Conservation (phyloP, 2,113 vertebrate genomes). For the Penelope pileata region DNA sequence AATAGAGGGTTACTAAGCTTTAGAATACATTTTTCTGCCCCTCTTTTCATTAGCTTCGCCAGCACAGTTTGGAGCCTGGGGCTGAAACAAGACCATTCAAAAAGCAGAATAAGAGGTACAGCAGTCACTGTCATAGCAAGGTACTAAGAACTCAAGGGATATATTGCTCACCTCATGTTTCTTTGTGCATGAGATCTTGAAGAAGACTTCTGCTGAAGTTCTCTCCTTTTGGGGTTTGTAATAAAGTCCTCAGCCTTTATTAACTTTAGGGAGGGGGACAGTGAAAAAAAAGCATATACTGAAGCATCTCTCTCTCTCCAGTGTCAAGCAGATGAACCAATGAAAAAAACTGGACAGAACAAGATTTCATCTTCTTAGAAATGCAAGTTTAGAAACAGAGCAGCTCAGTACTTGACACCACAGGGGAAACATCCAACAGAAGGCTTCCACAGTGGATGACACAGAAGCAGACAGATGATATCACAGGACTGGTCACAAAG, state of each 20-base stretch:
- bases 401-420: neutral
- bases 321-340: neutral
- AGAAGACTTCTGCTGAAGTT: neutral
- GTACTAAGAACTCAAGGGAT: neutral
- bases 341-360: neutral
- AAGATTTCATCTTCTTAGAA: neutral
- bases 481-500: neutral
- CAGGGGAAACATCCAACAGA: neutral
- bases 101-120: neutral
- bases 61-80: neutral
- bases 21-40: neutral
- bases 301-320: neutral
- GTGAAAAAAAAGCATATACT: neutral
- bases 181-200: neutral
- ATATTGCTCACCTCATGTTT: neutral
- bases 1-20: neutral
- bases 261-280: neutral
- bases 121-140: neutral
- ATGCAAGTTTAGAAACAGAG: neutral
- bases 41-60: neutral
- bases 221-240: neutral
- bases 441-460: neutral
- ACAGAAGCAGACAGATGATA: neutral
- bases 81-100: neutral
- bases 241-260: neutral